phyloP scores from a whole-genome alignment of 2,888 invertebrate genomes.

The Lithophane ornitopus region DNA sequence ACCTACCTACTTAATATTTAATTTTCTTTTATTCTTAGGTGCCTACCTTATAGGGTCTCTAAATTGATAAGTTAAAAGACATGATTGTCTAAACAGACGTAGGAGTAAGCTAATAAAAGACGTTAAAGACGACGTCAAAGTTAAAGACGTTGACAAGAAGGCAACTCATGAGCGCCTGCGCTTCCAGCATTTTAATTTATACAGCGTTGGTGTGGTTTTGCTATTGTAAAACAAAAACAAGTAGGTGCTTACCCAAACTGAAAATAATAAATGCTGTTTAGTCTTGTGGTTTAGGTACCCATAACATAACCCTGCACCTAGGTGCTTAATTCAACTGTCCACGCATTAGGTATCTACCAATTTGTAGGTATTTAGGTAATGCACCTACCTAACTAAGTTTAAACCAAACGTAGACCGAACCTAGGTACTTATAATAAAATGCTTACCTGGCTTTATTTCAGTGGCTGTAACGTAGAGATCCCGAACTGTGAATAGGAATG shows the following conservation, averaged over 20 bases:
- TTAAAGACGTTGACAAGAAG: background rate
- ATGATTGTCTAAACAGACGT: background rate
- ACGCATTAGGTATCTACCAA: background rate
- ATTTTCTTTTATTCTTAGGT: background rate
- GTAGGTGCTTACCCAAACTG: background rate
- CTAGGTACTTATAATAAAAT: background rate
- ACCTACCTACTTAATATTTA: background rate
- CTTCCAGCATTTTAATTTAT: background rate
- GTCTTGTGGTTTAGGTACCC: too few relatives aligned
- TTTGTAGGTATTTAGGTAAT: background rate
- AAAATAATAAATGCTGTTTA: too few relatives aligned
- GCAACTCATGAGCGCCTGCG: background rate
- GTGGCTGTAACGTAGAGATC: slow-evolving; percentile 91
- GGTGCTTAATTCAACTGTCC: background rate
- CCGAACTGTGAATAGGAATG: slow-evolving; percentile 91
- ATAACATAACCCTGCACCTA: background rate
- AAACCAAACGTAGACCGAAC: background rate
- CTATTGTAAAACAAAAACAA: background rate
- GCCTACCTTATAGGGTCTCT: too few relatives aligned
- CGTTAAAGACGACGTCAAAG: background rate
- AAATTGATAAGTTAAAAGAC: background rate
- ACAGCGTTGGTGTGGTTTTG: background rate
- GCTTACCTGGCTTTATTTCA: slow-evolving; percentile 89
- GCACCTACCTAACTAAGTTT: background rate
- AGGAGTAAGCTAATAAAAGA: background rate